Evolutionary conservation across 2,797 vertebrate genomes (phyloP), one percentile per base, ranked within the genome.

Genomic region (Onychomys leucogaster): DNA sequence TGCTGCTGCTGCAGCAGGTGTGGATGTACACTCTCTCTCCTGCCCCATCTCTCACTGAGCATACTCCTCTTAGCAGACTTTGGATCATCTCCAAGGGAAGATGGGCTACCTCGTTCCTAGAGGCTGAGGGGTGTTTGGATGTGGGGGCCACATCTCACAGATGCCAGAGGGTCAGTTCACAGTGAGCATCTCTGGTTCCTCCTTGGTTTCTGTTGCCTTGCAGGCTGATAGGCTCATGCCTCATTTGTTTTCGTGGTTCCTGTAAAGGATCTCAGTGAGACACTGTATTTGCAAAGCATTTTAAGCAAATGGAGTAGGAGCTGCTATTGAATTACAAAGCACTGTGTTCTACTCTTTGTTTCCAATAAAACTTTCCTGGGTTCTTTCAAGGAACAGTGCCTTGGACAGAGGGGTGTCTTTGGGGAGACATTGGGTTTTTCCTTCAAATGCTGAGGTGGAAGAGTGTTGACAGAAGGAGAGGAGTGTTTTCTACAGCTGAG

Each of bases 191-290:
- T 81, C n/a, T 76, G 71, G 63, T 2, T 27, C 34, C 43, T 95
- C 43, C 23, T 14, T 14, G 16, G 1, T 21, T 76, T 92, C 34
- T 85, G 49, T 27, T 49, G n/a, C 63, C 27, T 69, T 65, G 17
- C 25, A 88, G 13, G 37, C 25, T 77, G n/a, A 75, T 19, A 59
- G 41, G 27, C 61, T 87, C 43, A 23, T 17, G 34, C 77, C 69
- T 65, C 49, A 55, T 87, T 91, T 90, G 52, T 37, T 89, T 76
- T 78, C 67, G 84, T 57, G 67, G 55, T 92, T 97, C 94, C 88
- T 93, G 27, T n/a, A 94, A 88, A 94, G 75, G 19, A 84, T 23
- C 32, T 89, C 80, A 71, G 75, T 49, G 52, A 78, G 83, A 52
- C 23, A 73, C 89, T 9, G 49, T 59, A 34, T 52, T 91, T 85